Evolutionary conservation across 2,888 invertebrate genomes (phyloP), one percentile per base, ranked within the genome.

Genomic region (Alitta virens): DNA sequence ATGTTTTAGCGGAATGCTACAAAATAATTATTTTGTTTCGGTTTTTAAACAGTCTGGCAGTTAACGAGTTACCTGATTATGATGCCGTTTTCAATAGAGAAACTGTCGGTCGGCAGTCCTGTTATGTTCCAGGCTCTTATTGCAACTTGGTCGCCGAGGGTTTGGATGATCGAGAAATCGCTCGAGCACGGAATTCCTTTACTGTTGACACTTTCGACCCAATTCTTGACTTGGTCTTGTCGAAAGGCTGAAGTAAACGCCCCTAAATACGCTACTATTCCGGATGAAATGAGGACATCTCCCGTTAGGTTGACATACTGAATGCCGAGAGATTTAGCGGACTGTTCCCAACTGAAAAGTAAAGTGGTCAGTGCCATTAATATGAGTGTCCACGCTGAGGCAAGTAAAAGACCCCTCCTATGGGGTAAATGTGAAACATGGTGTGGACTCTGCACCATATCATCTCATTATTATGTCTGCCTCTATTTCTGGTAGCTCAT

Each of bases 181-280:
- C 82, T 78, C 0, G 89, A 89, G 76, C 92, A 93, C 1, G 90
- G 88, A 5, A 97, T 87, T 0, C 89, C 87, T 61, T 87, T 87
- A 2, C 86, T 85, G 26, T 86, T 86, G 50, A 93, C 89, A 24
- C 87, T 86, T 42, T 85, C 78, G 0, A 90, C 86, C 96, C 95
- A 96, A 63, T 85, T 83, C 16, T 84, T 84, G 16, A 90, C n/a
- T n/a, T 70, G 61, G 67, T 79, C 81, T 66, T 73, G 71, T 75
- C 83, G 74, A 67, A 79, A 82, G 9, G 78, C 75, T 14, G 80
- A 80, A 0, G 82, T 82, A 74, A 83, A 82, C 38, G 80, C 78
- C 27, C 82, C 82, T 1, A 82, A 74, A 68, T 82, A 82, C 2
- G 81, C 81, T 3, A 82, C 76, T 66, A 83, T 73, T 40, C 79